Percentiles rank a stretch among this genome's conserved stretches.
Conservation (phyloP, 2,113 vertebrate genomes). For the human (Homo sapiens) region DNA sequence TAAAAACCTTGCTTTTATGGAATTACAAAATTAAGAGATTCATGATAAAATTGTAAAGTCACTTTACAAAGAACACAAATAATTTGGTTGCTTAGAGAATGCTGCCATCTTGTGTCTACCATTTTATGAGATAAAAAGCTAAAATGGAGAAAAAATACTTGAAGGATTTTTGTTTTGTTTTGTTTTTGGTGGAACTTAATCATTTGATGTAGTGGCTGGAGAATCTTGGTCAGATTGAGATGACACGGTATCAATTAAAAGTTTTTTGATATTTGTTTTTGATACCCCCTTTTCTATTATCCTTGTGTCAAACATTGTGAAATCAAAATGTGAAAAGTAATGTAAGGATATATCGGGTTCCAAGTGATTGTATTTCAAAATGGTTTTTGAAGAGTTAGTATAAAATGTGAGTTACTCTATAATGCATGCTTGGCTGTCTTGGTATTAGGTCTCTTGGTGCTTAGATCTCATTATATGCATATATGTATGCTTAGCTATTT, state of each 20-base stretch:
- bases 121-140: neutral
- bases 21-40: neutral
- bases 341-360: neutral
- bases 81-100: constrained; percentile 9
- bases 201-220: neutral
- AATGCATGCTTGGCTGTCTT: neutral
- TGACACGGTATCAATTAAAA: neutral
- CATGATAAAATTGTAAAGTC: neutral
- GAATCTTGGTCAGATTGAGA: neutral
- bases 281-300: neutral
- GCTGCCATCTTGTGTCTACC: constrained; percentile 51
- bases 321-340: neutral
- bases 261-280: neutral
- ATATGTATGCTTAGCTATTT: neutral
- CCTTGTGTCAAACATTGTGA: neutral
- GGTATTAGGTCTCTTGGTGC: neutral
- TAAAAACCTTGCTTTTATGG: neutral
- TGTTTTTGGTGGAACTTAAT: neutral
- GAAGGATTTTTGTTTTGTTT: neutral
- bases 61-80: neutral
- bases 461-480: neutral
- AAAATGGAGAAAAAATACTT: neutral
- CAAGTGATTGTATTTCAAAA: constrained; percentile 30
- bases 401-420: constrained; percentile 12
- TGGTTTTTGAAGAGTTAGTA: neutral